Evolutionary conservation across 2,888 invertebrate genomes (phyloP).

Genomic region (Homarus gammarus): DNA sequence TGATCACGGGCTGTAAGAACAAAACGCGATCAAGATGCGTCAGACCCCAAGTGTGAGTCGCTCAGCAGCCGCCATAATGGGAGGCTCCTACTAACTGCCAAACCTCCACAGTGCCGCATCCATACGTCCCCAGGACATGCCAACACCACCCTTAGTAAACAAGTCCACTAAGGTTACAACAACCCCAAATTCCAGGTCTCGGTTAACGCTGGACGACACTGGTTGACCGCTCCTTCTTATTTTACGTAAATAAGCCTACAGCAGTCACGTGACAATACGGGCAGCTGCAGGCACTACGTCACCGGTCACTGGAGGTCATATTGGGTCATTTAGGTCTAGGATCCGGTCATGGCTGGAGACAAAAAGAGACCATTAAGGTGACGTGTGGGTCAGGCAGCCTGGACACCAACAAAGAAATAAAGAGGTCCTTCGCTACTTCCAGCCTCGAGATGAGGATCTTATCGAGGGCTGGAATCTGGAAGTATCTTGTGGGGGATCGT

Average conservation of each 20-base stretch:
- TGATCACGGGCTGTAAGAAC: slow-evolving; percentile 43
- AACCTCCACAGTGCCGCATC: background rate
- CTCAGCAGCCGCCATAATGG: slow-evolving; percentile 44
- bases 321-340: slow-evolving; percentile 50
- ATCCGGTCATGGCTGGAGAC: slow-evolving; percentile 33
- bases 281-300: slow-evolving; percentile 40
- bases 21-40: slow-evolving; percentile 60
- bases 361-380: slow-evolving; percentile 37
- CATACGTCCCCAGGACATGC: background rate
- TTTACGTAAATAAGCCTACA: slow-evolving; percentile 62
- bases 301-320: slow-evolving; percentile 43
- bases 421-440: slow-evolving; percentile 13
- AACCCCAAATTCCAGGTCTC: background rate
- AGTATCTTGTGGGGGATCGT: slow-evolving; percentile 8
- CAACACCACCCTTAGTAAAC: slow-evolving; percentile 2
- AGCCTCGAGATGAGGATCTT: slow-evolving; percentile 17
- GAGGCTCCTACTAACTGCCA: slow-evolving; percentile 22
- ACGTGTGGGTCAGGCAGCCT: slow-evolving; percentile 40
- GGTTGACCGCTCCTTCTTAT: slow-evolving; percentile 43
- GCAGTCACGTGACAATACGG: slow-evolving; percentile 43
- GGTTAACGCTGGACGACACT: background rate
- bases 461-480: slow-evolving; percentile 23
- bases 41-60: slow-evolving; percentile 37
- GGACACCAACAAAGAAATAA: slow-evolving; percentile 23
- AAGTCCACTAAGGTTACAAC: background rate